Evolutionary conservation across 2,797 vertebrate species (phyloP), one percentile per base, ranked within the genome.

Genomic region (Darevskia nairensis): DNA sequence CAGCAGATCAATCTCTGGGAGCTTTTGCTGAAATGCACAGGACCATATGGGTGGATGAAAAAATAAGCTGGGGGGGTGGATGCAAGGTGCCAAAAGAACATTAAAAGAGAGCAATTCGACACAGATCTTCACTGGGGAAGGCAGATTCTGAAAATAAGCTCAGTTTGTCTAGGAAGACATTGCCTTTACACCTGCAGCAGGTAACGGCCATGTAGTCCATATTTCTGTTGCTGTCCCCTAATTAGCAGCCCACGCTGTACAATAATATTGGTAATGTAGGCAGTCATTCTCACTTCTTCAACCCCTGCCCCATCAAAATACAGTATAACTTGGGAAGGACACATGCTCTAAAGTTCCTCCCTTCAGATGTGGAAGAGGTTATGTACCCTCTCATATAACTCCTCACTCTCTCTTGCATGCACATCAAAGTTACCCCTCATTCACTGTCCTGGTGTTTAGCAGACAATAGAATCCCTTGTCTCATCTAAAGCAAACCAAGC

Each of bases 251-350:
- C 15, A 61, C 29, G 15, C 35, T 66, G 29, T n/a, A 32, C 32
- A 25, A 32, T 79, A 68, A 27, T 10, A 0, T 19, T 44, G 10
- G 46, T 64, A 44, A 35, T 27, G 29, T 68, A 59, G 55, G 1
- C 0, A 0, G 44, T 44, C 3, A 0, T 50, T 32, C 76, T 50
- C 82, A 11, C 25, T 4, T 39, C 50, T 9, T 5, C 39, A 8
- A 9, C 8, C 17, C 27, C 27, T 6, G 3, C 21, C 29, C 8
- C 55, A 17, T 2, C 10, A n/a, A 76, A 85, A 61, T n/a, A 46
- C 27, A 21, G 27, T 23, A 5, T 50, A 25, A 61, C 29, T 46
- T 84, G 27, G 8, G 19, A 84, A 21, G 35, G 29, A 74, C 35
- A 59, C 32, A 10, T 50, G 17, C 10, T 71, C 19, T 41, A n/a